Conservation (phyloP, 1,140 invertebrate species). For the Rhopalosiphum padi region DNA sequence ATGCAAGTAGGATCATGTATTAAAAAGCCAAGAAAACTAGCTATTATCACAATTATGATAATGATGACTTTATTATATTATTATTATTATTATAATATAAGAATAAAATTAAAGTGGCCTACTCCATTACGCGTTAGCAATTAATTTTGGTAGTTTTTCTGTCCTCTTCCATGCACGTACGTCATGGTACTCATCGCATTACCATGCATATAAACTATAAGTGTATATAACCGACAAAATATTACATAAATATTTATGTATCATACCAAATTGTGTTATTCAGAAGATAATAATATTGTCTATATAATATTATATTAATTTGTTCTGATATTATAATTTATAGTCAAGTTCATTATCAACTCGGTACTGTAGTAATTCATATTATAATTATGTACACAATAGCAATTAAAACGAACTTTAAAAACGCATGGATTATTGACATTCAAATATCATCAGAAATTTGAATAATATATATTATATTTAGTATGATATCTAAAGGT, state of each 20-base stretch:
- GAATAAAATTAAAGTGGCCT: conserved; percentile 3
- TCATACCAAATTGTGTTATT: not conserved
- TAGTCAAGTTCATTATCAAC: not conserved
- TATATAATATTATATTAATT: not conserved
- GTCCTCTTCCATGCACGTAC: not conserved
- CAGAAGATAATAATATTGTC: not conserved
- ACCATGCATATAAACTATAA: not conserved
- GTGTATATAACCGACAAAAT: not conserved
- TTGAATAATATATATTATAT: too few relatives aligned
- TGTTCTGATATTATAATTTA: too few relatives aligned
- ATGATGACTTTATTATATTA: not conserved
- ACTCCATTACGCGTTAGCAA: not conserved
- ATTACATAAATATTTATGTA: not conserved
- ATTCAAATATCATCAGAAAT: not conserved
- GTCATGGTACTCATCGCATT: not conserved
- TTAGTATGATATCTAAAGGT: too few relatives aligned
- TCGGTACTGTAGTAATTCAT: not conserved
- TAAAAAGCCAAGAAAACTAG: not conserved
- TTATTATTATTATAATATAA: not conserved
- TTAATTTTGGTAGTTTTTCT: conserved; percentile 1
- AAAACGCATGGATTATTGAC: not conserved
- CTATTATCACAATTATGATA: conserved; percentile 4
- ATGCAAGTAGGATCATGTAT: not conserved
- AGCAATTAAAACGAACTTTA: not conserved
- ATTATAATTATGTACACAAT: not conserved